Percentiles rank a stretch among this genome's conserved stretches.
Evolutionary conservation across 2,888 invertebrate species (phyloP).

Genomic region (Chymomyza fuscimana): DNA sequence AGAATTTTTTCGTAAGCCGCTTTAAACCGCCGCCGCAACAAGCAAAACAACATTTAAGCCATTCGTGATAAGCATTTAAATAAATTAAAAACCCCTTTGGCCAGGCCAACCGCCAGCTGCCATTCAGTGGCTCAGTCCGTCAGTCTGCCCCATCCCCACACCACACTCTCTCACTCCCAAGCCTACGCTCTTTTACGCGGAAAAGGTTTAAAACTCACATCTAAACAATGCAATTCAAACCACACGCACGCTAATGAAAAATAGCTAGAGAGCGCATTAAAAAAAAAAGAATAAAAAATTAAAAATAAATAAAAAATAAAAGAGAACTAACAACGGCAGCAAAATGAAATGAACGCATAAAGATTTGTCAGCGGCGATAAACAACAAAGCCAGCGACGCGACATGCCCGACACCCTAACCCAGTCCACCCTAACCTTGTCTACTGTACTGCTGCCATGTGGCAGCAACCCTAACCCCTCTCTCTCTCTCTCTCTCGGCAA

Average conservation of each 20-base stretch:
- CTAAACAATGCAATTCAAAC: slow-evolving; percentile 55
- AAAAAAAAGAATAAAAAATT: slow-evolving; percentile 28
- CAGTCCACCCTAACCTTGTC: neutral
- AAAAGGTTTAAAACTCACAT: slow-evolving; percentile 11
- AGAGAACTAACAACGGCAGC: slow-evolving; percentile 26
- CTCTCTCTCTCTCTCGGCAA: too few species aligned
- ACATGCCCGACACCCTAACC: slow-evolving; percentile 16
- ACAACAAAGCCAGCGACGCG: slow-evolving; percentile 60
- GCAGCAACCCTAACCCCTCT: neutral
- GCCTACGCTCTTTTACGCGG: neutral
- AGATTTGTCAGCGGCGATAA: slow-evolving; percentile 73
- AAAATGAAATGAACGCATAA: slow-evolving; percentile 68
- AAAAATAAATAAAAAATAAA: slow-evolving; percentile 15
- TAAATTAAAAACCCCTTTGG: slow-evolving; percentile 68
- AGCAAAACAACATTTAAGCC: slow-evolving; percentile 73
- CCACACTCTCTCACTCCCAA: neutral
- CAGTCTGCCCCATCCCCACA: slow-evolving; percentile 14
- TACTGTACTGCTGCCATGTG: too few species aligned
- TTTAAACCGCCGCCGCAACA: slow-evolving; percentile 69
- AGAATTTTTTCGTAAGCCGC: slow-evolving; percentile 60
- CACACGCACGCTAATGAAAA: slow-evolving; percentile 66
- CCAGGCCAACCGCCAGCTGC: neutral
- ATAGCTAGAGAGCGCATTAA: slow-evolving; percentile 45
- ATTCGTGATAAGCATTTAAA: slow-evolving; percentile 75
- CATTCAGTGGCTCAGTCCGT: slow-evolving; percentile 34